phyloP scores from a whole-genome alignment of 2,113 vertebrate species.

The Embiotoca jacksoni region DNA sequence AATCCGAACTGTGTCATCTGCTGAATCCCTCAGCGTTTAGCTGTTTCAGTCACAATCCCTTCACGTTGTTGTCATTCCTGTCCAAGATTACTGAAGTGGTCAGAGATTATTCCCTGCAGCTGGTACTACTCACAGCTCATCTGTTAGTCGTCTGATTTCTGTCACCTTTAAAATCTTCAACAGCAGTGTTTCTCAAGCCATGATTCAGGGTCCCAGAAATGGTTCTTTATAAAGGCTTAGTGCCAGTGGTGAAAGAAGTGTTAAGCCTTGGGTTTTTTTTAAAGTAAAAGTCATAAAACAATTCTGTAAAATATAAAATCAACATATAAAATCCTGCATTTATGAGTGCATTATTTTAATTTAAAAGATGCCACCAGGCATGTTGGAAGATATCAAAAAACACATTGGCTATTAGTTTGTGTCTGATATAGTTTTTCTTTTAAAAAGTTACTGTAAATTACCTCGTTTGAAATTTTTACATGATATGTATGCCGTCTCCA shows the following conservation, averaged over 20 bases:
- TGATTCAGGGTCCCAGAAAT: neutral
- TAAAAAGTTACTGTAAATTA: too few species aligned
- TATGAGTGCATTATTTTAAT: neutral
- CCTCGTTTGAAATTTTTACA: too few species aligned
- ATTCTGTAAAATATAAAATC: neutral
- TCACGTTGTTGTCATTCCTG: slow-evolving; percentile 39
- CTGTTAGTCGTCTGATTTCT: slow-evolving; percentile 41
- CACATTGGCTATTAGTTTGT: too few species aligned
- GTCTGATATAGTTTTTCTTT: too few species aligned
- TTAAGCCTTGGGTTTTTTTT: neutral
- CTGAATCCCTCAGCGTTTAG: slow-evolving; percentile 38
- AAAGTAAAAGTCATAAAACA: neutral
- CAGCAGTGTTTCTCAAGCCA: neutral
- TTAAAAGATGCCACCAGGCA: neutral
- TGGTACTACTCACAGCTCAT: slow-evolving; percentile 51
- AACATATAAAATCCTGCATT: neutral
- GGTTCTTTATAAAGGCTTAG: neutral
- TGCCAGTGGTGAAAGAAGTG: neutral
- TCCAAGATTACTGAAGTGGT: slow-evolving; percentile 58
- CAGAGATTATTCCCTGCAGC: slow-evolving; percentile 56
- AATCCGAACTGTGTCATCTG: slow-evolving; percentile 52
- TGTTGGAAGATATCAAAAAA: neutral
- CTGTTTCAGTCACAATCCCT: slow-evolving; percentile 25
- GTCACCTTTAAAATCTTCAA: slow-evolving; percentile 34
- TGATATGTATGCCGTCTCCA: neutral